Conservation (phyloP, 2,113 vertebrate species). For the Emydura subglobosa region DNA sequence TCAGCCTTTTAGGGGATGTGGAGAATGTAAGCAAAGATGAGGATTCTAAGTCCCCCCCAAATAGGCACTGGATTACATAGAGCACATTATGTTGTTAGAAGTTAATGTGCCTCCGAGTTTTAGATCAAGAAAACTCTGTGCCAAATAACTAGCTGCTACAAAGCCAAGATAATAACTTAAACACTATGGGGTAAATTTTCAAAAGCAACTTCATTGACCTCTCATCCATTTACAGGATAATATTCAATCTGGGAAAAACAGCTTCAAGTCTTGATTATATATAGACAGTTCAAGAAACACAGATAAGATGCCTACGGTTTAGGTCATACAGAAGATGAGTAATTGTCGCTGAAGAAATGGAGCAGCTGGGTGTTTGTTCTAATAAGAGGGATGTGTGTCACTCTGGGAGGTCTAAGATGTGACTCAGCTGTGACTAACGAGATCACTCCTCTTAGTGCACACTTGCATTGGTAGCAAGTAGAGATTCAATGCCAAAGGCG, state of each 20-base stretch:
- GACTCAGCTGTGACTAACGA: neutral
- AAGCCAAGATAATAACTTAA: neutral
- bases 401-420: neutral
- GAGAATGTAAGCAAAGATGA: neutral
- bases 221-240: neutral
- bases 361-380: neutral
- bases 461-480: neutral
- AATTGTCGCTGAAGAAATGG: neutral
- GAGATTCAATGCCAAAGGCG: neutral
- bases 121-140: neutral
- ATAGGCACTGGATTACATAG: rapidly evolving
- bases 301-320: neutral
- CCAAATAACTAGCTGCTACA: neutral
- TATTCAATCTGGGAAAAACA: neutral
- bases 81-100: neutral
- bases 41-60: neutral
- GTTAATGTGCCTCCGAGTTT: neutral
- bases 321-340: neutral
- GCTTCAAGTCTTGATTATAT: neutral
- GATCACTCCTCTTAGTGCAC: neutral
- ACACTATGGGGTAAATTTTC: neutral
- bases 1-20: neutral
- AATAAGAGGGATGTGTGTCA: neutral
- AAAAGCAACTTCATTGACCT: neutral
- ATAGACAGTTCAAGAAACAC: neutral